phyloP scores from a whole-genome alignment of 2,113 vertebrate species.

The Sakesphorus luctuosus region DNA sequence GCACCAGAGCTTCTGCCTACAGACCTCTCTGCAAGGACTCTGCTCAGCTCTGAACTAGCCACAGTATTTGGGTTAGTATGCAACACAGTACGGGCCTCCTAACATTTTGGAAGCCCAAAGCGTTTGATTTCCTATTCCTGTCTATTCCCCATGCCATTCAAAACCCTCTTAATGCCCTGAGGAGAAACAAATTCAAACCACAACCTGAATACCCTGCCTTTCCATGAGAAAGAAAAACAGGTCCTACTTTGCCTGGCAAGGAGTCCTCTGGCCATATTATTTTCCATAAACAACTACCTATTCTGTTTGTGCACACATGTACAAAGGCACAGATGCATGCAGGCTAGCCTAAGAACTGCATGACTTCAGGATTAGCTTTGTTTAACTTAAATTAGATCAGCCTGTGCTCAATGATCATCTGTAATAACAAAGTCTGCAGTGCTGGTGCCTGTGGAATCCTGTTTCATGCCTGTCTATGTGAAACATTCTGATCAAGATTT shows the following conservation, averaged over 20 bases:
- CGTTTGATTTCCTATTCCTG: background rate
- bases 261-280: background rate
- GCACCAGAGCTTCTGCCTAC: background rate
- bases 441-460: background rate
- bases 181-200: background rate
- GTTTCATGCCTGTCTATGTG: background rate
- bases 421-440: background rate
- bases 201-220: background rate
- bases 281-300: slow-evolving; percentile 17
- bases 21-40: background rate
- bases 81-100: background rate
- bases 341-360: slow-evolving; percentile 40
- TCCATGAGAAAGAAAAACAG: background rate
- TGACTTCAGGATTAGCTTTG: slow-evolving; percentile 31
- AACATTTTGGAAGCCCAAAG: background rate
- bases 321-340: background rate
- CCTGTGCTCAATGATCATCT: background rate
- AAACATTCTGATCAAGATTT: background rate
- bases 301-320: slow-evolving; percentile 38
- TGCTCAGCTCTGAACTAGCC: background rate
- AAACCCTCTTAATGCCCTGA: background rate
- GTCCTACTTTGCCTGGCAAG: background rate
- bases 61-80: background rate
- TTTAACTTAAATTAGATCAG: slow-evolving; percentile 58
- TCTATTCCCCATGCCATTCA: background rate